Conservation (phyloP, 92 coral and sea anemone species). For the Heteractis magnifica region DNA sequence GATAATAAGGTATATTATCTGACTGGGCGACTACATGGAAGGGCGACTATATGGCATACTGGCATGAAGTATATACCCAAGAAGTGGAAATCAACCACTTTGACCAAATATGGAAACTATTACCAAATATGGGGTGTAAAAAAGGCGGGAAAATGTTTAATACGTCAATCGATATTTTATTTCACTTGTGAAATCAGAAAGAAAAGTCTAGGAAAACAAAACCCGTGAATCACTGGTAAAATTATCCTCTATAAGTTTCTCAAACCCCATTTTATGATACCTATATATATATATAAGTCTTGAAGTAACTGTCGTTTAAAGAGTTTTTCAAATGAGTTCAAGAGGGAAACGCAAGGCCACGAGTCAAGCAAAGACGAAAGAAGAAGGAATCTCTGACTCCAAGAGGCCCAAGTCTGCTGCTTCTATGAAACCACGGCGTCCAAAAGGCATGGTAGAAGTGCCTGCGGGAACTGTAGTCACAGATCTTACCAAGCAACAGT, state of each 20-base stretch:
- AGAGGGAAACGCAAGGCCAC: constrained; percentile 53
- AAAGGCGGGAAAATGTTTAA: constrained; percentile 41
- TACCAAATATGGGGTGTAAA: constrained; percentile 19
- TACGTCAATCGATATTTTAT: not conserved
- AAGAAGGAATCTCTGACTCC: constrained; percentile 24
- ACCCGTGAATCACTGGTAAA: not conserved
- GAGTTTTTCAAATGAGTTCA: constrained; percentile 62
- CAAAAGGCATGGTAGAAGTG: constrained; percentile 90
- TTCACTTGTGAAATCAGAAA: not conserved
- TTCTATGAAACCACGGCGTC: constrained; percentile 75
- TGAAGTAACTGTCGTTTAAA: not conserved
- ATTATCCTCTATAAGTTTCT: not conserved
- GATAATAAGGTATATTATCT: too few species aligned
- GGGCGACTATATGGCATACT: too few species aligned
- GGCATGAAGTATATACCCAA: too few species aligned
- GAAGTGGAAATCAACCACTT: not conserved
- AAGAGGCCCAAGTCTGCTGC: constrained; percentile 54
- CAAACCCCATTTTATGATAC: not conserved
- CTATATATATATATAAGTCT: not conserved
- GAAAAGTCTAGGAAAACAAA: not conserved
- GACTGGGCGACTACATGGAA: too few species aligned
- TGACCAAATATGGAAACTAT: constrained; percentile 29
- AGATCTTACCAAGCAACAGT: constrained; percentile 77
- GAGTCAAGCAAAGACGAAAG: constrained; percentile 40
- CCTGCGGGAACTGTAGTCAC: constrained; percentile 70